Evolutionary conservation across 2,113 vertebrate species (phyloP).

Genomic region (Gasterosteus nipponicus): DNA sequence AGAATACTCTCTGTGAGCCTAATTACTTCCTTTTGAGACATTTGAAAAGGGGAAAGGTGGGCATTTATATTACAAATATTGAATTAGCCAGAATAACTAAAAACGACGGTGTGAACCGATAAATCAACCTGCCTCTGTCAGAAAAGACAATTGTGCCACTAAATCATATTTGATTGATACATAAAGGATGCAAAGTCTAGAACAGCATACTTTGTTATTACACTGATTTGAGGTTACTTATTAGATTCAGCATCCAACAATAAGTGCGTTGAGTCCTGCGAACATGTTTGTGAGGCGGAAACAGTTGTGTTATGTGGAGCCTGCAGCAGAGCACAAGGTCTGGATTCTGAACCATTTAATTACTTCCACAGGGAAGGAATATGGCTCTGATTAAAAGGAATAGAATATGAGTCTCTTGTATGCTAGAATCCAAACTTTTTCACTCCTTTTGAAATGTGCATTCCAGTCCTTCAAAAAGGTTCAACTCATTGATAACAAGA

Average conservation of each 20-base stretch:
- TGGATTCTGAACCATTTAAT: slow-evolving; percentile 65
- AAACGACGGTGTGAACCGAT: background rate
- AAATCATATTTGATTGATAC: background rate
- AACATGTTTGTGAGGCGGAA: slow-evolving; percentile 28
- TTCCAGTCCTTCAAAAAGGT: background rate
- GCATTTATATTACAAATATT: background rate
- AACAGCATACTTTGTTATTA: background rate
- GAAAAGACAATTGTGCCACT: background rate
- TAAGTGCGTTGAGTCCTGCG: slow-evolving; percentile 6
- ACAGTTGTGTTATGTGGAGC: slow-evolving; percentile 22
- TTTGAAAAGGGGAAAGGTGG: background rate
- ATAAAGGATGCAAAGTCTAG: background rate
- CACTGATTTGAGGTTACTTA: slow-evolving; percentile 5
- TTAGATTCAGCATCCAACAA: slow-evolving; percentile 20
- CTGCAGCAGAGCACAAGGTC: slow-evolving; percentile 15
- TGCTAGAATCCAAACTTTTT: slow-evolving; percentile 32
- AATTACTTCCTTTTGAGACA: background rate
- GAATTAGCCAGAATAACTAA: background rate
- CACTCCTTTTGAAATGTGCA: too few relatives aligned
- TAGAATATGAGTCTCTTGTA: slow-evolving; percentile 48
- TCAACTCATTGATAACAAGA: too few relatives aligned
- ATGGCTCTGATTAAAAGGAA: slow-evolving; percentile 66
- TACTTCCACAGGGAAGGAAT: slow-evolving; percentile 63
- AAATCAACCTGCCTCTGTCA: background rate
- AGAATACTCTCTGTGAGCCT: background rate